Percentiles rank a stretch among this genome's conserved stretches.
These are phyloP conservation scores for Ciconia nigra DNA, from an alignment of 2,797 vertebrate genomes.

Conservation along the genomic window DNA sequence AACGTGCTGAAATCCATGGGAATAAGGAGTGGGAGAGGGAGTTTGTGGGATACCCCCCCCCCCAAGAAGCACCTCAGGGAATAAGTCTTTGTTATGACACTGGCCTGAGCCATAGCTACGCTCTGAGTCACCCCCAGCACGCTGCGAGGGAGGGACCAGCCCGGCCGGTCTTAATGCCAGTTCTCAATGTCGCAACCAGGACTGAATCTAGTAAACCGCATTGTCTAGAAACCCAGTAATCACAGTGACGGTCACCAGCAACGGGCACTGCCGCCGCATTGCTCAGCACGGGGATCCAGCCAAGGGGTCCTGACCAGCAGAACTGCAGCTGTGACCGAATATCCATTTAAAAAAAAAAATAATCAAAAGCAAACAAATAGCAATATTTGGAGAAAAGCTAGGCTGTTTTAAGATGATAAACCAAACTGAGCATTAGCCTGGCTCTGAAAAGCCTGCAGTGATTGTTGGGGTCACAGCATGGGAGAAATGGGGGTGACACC, in stretches of 20 bases:
- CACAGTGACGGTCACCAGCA: not conserved
- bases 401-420: not conserved
- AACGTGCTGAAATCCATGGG: not conserved
- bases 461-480: accelerated
- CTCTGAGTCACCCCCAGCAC: constrained; percentile 26
- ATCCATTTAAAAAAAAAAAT: not conserved
- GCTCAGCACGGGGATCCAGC: not conserved
- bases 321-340: not conserved
- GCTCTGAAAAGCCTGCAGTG: not conserved
- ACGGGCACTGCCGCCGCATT: accelerated
- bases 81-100: not conserved
- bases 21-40: not conserved
- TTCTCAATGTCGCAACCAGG: not conserved
- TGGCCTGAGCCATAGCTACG: not conserved
- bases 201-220: not conserved
- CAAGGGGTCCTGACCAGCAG: not conserved
- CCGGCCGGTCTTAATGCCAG: not conserved
- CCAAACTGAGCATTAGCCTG: accelerated
- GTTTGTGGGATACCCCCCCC: not conserved
- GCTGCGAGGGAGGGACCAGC: not conserved
- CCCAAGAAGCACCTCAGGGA: not conserved
- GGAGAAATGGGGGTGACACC: not conserved
- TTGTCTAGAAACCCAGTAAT: not conserved
- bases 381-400: not conserved
- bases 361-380: not conserved